These are phyloP conservation scores for Trypoxylus dichotomus DNA, from an alignment of 1,140 invertebrate species.

Conservation along the genomic window DNA sequence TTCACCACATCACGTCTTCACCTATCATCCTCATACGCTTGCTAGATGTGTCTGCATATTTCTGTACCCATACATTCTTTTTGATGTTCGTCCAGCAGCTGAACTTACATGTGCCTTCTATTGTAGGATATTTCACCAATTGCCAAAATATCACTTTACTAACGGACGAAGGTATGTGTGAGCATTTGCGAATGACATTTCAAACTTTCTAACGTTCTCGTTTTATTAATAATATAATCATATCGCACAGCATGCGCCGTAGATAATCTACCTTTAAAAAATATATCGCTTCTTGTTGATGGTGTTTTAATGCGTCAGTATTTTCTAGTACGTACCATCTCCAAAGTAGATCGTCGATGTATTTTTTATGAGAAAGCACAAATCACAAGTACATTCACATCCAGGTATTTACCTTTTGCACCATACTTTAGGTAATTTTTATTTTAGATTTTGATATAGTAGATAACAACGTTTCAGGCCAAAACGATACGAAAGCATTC, in stretches of 20 bases:
- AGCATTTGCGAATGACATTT: slow-evolving; percentile 35
- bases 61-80: slow-evolving; percentile 9
- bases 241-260: slow-evolving; percentile 39
- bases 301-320: not conserved
- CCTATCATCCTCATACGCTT: not conserved
- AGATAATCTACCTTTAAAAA: not conserved
- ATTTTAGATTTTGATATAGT: not conserved
- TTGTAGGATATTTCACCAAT: slow-evolving; percentile 54
- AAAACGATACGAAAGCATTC: not conserved
- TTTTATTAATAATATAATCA: slow-evolving; percentile 32
- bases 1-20: not conserved
- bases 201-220: slow-evolving; percentile 22
- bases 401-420: slow-evolving; percentile 10
- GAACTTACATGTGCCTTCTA: slow-evolving; percentile 45
- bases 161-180: slow-evolving; percentile 52
- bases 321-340: not conserved
- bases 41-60: not conserved
- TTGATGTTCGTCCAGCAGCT: slow-evolving; percentile 18
- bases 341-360: not conserved
- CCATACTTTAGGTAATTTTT: not conserved
- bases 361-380: not conserved
- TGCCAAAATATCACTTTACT: slow-evolving; percentile 53
- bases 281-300: not conserved
- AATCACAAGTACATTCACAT: not conserved
- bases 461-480: not conserved